Conservation (phyloP, 2,888 invertebrate species). For the Cremastinae sp. region DNA sequence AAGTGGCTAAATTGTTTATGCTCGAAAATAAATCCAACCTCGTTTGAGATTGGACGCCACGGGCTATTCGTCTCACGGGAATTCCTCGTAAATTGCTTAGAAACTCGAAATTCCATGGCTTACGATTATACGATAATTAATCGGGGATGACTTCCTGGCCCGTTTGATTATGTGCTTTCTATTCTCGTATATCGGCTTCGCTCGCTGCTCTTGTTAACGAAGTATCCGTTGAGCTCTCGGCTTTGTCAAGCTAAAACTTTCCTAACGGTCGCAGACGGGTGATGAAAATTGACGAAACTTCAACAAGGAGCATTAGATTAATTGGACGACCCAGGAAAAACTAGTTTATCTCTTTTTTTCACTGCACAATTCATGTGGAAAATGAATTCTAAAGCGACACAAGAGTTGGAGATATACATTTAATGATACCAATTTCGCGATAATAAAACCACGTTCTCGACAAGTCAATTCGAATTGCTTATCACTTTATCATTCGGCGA, state of each 20-base stretch:
- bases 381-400: not conserved
- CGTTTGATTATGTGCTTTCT: constrained; percentile 17
- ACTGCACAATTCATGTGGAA: not conserved
- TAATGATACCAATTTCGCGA: not conserved
- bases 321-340: not conserved
- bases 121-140: constrained; percentile 51
- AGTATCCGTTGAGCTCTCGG: not conserved
- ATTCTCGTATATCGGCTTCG: constrained; percentile 5
- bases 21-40: constrained; percentile 29
- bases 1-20: constrained; percentile 9
- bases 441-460: not conserved
- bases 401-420: not conserved
- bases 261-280: constrained; percentile 43
- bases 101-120: constrained; percentile 18
- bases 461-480: not conserved
- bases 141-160: constrained; percentile 14
- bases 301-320: constrained; percentile 31
- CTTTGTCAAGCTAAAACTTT: constrained; percentile 30
- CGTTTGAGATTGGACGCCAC: not conserved
- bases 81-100: constrained; percentile 7
- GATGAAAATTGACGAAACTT: constrained; percentile 44
- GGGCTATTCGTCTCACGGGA: constrained; percentile 26
- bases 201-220: constrained; percentile 40
- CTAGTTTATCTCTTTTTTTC: constrained; percentile 3
- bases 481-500: constrained; percentile 9